Conservation (phyloP, 2,888 invertebrate species). For the Frankliniella fusca region DNA sequence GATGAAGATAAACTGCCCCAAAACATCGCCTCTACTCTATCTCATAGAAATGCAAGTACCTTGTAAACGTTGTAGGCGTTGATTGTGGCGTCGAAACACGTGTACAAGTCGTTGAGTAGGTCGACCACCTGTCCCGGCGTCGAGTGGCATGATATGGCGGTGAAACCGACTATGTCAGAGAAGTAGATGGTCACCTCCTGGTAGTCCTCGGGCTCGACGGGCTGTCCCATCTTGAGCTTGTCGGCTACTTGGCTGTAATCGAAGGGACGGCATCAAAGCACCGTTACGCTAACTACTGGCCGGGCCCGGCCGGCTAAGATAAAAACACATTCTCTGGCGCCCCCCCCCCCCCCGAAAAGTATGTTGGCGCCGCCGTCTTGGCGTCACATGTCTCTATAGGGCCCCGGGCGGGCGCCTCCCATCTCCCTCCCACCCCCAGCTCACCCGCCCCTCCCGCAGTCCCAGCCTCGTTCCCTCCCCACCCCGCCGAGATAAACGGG, state of each 20-base stretch:
- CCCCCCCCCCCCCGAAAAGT: too few relatives aligned
- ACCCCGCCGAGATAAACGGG: not conserved
- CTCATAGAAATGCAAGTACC: conserved; percentile 49
- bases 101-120: conserved; percentile 87
- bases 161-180: conserved; percentile 92
- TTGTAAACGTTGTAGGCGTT: conserved; percentile 87
- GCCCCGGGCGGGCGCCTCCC: too few relatives aligned
- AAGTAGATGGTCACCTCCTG: conserved; percentile 91
- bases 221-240: conserved; percentile 81
- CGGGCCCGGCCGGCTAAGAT: too few relatives aligned
- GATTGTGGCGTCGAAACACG: conserved; percentile 89
- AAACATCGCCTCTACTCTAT: too few relatives aligned
- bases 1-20: too few relatives aligned
- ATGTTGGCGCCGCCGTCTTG: too few relatives aligned
- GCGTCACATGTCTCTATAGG: too few relatives aligned
- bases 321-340: too few relatives aligned
- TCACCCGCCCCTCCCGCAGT: too few relatives aligned
- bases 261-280: not conserved
- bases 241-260: conserved; percentile 79
- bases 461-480: not conserved
- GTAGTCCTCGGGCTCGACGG: conserved; percentile 90
- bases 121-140: conserved; percentile 90
- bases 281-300: not conserved
- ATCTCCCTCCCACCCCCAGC: too few relatives aligned
- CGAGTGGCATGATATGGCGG: conserved; percentile 85